Percentiles rank a stretch among this genome's conserved stretches.
Evolutionary conservation across 2,797 vertebrate genomes (phyloP).

Genomic region (Luscinia megarhynchos): DNA sequence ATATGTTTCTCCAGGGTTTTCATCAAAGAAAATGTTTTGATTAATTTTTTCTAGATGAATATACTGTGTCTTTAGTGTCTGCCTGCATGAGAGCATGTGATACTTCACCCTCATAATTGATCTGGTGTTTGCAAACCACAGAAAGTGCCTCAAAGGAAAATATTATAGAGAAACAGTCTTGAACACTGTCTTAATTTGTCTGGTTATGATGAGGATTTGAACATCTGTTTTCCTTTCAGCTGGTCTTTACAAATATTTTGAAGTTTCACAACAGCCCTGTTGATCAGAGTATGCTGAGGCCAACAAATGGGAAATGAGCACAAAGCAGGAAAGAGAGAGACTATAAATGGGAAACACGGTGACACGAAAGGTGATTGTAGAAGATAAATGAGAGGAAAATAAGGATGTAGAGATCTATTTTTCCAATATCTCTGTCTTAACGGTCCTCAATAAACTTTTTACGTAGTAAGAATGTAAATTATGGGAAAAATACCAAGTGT

Average conservation of each 20-base stretch:
- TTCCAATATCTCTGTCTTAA: background rate
- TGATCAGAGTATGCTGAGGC: background rate
- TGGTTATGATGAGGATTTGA: conserved; percentile 15
- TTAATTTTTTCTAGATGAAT: conserved; percentile 20
- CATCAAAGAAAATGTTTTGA: conserved; percentile 20
- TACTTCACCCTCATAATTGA: conserved; percentile 44
- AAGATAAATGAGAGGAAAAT: background rate
- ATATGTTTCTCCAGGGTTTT: conserved; percentile 26
- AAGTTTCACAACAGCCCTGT: background rate
- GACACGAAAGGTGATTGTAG: background rate
- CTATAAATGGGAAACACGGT: background rate
- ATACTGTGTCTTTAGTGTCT: background rate
- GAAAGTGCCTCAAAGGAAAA: conserved; percentile 46
- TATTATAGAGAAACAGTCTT: background rate
- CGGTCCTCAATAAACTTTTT: background rate
- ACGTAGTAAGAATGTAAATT: background rate
- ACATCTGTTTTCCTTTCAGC: conserved; percentile 32
- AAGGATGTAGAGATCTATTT: background rate
- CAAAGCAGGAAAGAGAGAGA: background rate
- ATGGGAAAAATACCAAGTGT: background rate
- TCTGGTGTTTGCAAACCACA: conserved; percentile 24
- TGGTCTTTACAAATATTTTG: background rate
- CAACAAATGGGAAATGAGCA: background rate
- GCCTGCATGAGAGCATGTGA: background rate
- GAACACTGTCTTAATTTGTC: conserved; percentile 19